These are phyloP conservation scores for Venusia cambrica DNA, from an alignment of 2,888 invertebrate species.

Conservation along the genomic window DNA sequence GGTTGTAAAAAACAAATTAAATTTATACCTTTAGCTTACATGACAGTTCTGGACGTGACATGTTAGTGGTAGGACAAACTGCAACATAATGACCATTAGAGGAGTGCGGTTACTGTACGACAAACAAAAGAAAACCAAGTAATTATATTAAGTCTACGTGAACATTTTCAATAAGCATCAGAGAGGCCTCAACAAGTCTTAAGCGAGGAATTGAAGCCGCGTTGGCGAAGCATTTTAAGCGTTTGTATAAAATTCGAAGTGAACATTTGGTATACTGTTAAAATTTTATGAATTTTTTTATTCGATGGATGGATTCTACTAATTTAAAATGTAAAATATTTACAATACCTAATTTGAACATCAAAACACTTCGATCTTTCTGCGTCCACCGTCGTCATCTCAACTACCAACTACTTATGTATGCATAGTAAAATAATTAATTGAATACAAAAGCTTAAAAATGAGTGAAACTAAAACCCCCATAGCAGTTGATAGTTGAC, in stretches of 20 bases:
- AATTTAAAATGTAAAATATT: background rate
- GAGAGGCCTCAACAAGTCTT: slow-evolving; percentile 73
- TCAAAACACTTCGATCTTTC: slow-evolving; percentile 60
- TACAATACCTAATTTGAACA: slow-evolving; percentile 3
- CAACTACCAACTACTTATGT: slow-evolving; percentile 75
- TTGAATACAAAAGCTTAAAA: slow-evolving; percentile 52
- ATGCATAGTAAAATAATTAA: slow-evolving; percentile 48
- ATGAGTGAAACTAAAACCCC: slow-evolving; percentile 65
- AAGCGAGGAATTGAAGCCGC: slow-evolving; percentile 77
- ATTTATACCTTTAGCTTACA: slow-evolving; percentile 80
- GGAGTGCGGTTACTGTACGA: slow-evolving; percentile 80
- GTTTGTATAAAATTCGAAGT: slow-evolving; percentile 65
- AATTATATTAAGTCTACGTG: slow-evolving; percentile 76
- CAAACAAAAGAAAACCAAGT: slow-evolving; percentile 79
- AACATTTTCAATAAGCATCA: slow-evolving; percentile 74
- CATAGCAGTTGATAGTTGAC: slow-evolving; percentile 75
- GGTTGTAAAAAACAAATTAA: slow-evolving; percentile 78
- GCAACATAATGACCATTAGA: slow-evolving; percentile 82
- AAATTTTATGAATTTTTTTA: background rate
- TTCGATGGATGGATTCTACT: no score
- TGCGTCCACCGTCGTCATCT: slow-evolving; percentile 66
- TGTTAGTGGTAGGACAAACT: slow-evolving; percentile 81
- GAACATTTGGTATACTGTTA: slow-evolving; percentile 14
- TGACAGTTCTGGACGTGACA: slow-evolving; percentile 81
- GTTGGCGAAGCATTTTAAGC: slow-evolving; percentile 75